Conservation (phyloP, 2,113 vertebrate genomes). For the Misgurnus mizolepis region DNA sequence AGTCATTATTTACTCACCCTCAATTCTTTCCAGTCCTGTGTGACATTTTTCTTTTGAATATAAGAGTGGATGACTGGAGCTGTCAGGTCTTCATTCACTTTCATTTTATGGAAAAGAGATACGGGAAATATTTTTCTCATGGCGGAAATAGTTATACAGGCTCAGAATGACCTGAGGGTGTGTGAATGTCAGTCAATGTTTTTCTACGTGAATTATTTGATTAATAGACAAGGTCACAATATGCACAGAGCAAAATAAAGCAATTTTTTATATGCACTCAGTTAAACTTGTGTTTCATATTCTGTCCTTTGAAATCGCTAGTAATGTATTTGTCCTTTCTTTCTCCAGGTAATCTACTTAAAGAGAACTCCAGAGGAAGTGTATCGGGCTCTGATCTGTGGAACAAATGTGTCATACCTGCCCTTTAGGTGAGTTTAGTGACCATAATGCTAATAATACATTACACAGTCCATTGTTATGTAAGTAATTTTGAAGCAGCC, state of each 20-base stretch:
- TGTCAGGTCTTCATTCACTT: too few species aligned
- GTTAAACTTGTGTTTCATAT: neutral
- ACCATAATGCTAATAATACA: neutral
- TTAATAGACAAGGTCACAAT: neutral
- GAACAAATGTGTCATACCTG: constrained; percentile 83
- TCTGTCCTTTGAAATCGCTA: neutral
- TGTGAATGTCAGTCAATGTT: too few species aligned
- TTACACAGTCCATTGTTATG: neutral
- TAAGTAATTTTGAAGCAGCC: neutral
- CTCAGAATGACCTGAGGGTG: too few species aligned
- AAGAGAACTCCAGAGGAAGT: constrained; percentile 91
- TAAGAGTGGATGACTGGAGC: too few species aligned
- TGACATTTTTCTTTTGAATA: too few species aligned
- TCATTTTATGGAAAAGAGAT: too few species aligned
- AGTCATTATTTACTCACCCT: neutral
- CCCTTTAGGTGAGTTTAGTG: constrained; percentile 83
- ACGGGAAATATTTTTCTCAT: too few species aligned
- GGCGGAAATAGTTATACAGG: too few species aligned
- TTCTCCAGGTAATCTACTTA: constrained; percentile 85
- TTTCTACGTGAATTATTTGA: too few species aligned
- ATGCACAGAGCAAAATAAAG: neutral
- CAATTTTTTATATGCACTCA: neutral
- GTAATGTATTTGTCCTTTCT: neutral
- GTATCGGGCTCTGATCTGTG: constrained; percentile 82
- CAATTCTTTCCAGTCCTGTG: too few species aligned